Evolutionary conservation across 2,888 invertebrate genomes (phyloP).

Genomic region (Glyphotaelius pellucidus): DNA sequence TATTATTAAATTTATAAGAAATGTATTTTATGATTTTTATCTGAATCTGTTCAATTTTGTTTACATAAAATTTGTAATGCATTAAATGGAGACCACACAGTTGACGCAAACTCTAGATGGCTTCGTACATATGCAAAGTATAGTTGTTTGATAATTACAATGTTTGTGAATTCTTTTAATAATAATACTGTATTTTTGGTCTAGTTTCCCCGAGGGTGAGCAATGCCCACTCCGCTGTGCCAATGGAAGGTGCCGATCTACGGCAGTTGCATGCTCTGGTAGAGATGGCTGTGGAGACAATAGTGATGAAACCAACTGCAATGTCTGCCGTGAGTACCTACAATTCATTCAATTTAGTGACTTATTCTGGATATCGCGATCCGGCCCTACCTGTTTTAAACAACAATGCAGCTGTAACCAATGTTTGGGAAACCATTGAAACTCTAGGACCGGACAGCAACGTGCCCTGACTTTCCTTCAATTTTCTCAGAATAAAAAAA

Average conservation of each 20-base stretch:
- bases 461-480: neutral
- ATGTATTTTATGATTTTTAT: too few species aligned
- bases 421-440: neutral
- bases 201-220: constrained; percentile 58
- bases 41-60: too few species aligned
- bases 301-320: constrained; percentile 90
- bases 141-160: too few species aligned
- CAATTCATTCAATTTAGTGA: neutral
- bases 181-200: neutral
- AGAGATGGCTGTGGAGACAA: constrained; percentile 95
- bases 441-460: neutral
- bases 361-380: too few species aligned
- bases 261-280: constrained; percentile 93
- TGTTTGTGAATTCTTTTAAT: too few species aligned
- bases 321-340: constrained; percentile 88
- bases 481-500: neutral
- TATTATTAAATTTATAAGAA: too few species aligned
- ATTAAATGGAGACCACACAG: too few species aligned
- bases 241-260: constrained; percentile 92
- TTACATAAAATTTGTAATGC: too few species aligned
- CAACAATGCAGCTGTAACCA: neutral
- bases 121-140: too few species aligned
- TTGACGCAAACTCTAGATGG: too few species aligned
- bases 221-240: constrained; percentile 89
- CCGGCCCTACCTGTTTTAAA: neutral